phyloP scores from a whole-genome alignment of 2,888 invertebrate genomes.

The Baronia brevicornis region DNA sequence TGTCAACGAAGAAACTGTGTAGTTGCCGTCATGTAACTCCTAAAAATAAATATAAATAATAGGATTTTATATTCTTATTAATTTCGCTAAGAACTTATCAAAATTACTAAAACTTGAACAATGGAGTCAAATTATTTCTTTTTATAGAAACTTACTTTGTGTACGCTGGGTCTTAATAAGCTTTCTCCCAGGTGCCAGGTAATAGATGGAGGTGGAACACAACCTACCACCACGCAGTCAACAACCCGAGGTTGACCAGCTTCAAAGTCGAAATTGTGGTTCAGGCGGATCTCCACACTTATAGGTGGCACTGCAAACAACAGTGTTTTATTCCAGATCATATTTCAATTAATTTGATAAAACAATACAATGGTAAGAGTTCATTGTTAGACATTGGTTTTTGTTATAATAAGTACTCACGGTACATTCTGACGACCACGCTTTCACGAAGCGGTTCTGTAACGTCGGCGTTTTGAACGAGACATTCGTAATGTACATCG shows the following conservation, averaged over 20 bases:
- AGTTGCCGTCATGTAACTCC: conserved; percentile 62
- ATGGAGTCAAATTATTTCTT: too few relatives aligned
- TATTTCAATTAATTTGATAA: too few relatives aligned
- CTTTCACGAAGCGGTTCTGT: conserved; percentile 41
- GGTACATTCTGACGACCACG: conserved; percentile 47
- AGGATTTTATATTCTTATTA: background rate
- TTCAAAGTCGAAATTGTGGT: conserved; percentile 56
- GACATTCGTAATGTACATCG: conserved; percentile 49
- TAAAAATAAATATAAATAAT: conserved; percentile 20
- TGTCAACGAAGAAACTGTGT: conserved; percentile 56
- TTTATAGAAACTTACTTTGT: conserved; percentile 39
- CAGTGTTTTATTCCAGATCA: too few relatives aligned
- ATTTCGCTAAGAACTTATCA: too few relatives aligned
- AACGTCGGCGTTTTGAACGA: conserved; percentile 53
- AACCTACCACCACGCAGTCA: conserved; percentile 60
- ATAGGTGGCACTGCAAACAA: conserved; percentile 44
- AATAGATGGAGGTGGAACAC: conserved; percentile 49
- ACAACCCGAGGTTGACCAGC: conserved; percentile 54
- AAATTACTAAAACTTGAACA: too few relatives aligned
- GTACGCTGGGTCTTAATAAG: conserved; percentile 43
- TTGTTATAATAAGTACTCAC: conserved; percentile 35
- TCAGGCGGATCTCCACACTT: conserved; percentile 51
- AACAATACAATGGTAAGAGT: too few relatives aligned
- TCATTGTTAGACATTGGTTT: too few relatives aligned
- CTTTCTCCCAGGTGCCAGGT: conserved; percentile 51